Conservation (phyloP, 2,797 vertebrate genomes). For the Coilia nasus region DNA sequence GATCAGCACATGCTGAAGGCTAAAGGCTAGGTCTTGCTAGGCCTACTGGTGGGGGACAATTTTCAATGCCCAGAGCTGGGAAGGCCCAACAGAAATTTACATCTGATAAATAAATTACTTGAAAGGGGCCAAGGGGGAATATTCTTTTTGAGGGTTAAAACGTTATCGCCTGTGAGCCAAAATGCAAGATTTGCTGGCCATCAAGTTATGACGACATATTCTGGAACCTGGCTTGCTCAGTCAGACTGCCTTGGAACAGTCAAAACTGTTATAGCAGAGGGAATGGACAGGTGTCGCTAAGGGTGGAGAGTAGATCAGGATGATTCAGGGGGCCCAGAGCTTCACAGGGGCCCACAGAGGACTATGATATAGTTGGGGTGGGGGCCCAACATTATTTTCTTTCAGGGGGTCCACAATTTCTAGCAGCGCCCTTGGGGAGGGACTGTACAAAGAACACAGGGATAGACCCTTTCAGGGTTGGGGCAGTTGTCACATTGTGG, state of each 20-base stretch:
- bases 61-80: background rate
- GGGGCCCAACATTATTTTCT: no score
- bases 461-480: background rate
- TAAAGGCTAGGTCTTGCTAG: background rate
- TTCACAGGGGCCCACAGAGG: no score
- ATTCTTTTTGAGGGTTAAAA: background rate
- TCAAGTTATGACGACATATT: background rate
- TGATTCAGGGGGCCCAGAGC: no score
- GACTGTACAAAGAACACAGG: background rate
- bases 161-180: background rate
- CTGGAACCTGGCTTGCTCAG: background rate
- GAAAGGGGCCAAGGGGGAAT: background rate
- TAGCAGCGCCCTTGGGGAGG: no score
- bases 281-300: no score
- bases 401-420: no score
- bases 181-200: background rate
- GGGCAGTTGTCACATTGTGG: background rate
- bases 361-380: no score
- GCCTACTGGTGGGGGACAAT: background rate
- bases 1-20: background rate
- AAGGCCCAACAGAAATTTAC: background rate
- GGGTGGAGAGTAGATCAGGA: no score
- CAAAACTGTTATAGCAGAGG: background rate
- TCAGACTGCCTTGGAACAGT: background rate
- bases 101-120: background rate